These are phyloP conservation scores for Pygoscelis antarcticus DNA, from an alignment of 2,113 vertebrate genomes.

Conservation along the genomic window DNA sequence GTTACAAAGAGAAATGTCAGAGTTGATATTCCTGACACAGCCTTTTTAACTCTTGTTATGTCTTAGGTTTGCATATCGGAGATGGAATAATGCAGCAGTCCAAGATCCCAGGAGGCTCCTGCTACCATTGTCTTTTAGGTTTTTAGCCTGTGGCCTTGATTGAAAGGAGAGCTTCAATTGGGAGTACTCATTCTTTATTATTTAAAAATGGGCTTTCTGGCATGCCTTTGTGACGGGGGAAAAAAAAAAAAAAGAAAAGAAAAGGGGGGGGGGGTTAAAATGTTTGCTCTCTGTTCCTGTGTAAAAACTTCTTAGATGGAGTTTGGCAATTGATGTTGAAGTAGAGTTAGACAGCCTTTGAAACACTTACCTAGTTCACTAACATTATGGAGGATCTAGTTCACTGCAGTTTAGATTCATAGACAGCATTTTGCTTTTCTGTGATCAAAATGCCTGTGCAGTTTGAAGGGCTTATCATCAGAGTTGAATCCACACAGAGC, in stretches of 20 bases:
- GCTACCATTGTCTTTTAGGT: slow-evolving; percentile 35
- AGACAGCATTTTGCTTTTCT: slow-evolving; percentile 46
- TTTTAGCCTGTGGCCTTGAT: slow-evolving; percentile 47
- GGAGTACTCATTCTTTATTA: neutral
- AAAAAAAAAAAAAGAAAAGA: no score
- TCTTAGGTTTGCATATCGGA: slow-evolving; percentile 39
- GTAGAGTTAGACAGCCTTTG: slow-evolving; percentile 53
- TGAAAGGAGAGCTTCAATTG: slow-evolving; percentile 33
- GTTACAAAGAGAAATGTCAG: slow-evolving; percentile 60
- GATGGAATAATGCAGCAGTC: slow-evolving; percentile 55
- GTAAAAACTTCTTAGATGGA: slow-evolving; percentile 35
- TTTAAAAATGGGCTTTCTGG: slow-evolving; percentile 16
- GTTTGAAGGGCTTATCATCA: slow-evolving; percentile 26
- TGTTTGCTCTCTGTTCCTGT: slow-evolving; percentile 29
- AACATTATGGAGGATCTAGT: neutral
- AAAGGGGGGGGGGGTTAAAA: neutral
- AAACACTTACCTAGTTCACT: slow-evolving; percentile 34
- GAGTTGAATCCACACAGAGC: slow-evolving; percentile 17
- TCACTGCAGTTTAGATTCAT: slow-evolving; percentile 26
- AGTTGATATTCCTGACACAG: slow-evolving; percentile 29
- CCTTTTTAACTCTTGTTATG: slow-evolving; percentile 43
- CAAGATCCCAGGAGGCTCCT: slow-evolving; percentile 28
- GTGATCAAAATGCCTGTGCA: slow-evolving; percentile 50
- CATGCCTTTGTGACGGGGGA: neutral
- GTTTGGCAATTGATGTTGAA: slow-evolving; percentile 27